Base-by-base conservation (phyloP, 2,113 vertebrate species). In the Silurus asotus region DNA sequence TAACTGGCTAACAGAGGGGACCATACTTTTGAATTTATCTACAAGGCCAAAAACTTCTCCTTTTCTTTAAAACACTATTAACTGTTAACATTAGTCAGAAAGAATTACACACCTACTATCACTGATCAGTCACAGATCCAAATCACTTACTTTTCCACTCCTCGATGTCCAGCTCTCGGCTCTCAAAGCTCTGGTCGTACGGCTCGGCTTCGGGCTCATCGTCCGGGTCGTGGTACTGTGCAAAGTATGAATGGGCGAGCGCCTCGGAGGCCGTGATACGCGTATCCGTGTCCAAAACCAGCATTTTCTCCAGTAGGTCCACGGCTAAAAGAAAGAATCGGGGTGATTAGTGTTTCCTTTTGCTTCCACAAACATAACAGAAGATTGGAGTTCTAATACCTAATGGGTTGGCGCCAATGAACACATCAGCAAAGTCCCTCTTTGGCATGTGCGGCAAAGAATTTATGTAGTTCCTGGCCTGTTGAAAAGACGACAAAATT, bases 391-490 rank as follows among this genome's bases (percentile, higher is more conserved):
- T 90, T 90, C 86, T 92, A 90, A 93, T 95, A 99, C 98, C 98
- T 86, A 96, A 93, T 62, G 98, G 98, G 89, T 99, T 99, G 89
- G 98, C 98, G 85, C 98, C 98, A 92, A 99, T 95, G 90, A 99
- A 99, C 90, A 99, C 98, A 80, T 99, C 96, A 87, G 97, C 97
- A 89, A 99, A 99, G 95, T 97, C 97, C 95, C 98, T 97, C 93
- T 99, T 99, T 62, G 97, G 97, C 97, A 98, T 99, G 78, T 97
- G 95, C 70, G 96, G 94, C 91, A 99, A 94, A 76, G 97, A 98
- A 91, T 97, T 97, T 69, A 99, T 99, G 92, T 98, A 99, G 94
- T 99, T 99, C 91, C 98, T 97, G 20, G 98, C 98, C 98, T 99
- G 94, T 83, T 79, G 88, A 79, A 81, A 82, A 14, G 84, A 59